Percentiles rank a stretch among this genome's conserved stretches.
phyloP scores from a whole-genome alignment of 2,113 vertebrate species.

The Saguinus imperator region DNA sequence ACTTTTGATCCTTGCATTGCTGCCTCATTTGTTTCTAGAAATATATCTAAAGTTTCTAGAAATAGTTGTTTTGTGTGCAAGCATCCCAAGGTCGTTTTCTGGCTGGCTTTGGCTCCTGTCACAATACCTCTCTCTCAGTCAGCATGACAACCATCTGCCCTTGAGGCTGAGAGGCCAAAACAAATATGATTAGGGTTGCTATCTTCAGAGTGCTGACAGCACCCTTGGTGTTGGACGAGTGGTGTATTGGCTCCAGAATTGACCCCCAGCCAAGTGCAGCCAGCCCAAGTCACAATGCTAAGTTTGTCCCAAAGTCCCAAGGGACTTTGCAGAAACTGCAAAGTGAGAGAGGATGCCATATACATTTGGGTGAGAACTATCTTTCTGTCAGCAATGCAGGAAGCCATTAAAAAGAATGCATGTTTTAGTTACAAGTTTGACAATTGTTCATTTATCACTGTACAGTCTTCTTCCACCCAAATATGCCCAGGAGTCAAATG shows the following conservation, averaged over 20 bases:
- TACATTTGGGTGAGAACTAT: background rate
- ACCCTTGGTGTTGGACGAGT: background rate
- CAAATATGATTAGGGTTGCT: slow-evolving; percentile 34
- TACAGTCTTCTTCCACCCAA: background rate
- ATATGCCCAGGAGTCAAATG: background rate
- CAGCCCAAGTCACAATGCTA: background rate
- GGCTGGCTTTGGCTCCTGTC: background rate
- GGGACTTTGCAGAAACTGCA: background rate
- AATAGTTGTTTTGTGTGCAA: slow-evolving; percentile 6
- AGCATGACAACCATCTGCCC: slow-evolving; percentile 35
- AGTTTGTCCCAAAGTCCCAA: background rate
- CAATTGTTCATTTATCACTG: background rate
- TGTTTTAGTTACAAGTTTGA: background rate
- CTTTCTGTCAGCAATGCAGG: background rate
- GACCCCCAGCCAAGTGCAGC: background rate
- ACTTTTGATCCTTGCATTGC: background rate
- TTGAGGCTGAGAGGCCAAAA: slow-evolving; percentile 36
- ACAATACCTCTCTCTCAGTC: background rate
- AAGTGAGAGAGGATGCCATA: background rate
- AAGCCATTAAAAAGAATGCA: background rate
- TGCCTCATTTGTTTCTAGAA: background rate
- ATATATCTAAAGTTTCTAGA: slow-evolving; percentile 1
- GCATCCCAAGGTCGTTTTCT: background rate
- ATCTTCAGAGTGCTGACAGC: slow-evolving; percentile 22
- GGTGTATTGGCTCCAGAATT: background rate